Evolutionary conservation across 2,888 invertebrate species (phyloP), one percentile per base, ranked within the genome.

Genomic region (Endomychus coccineus): DNA sequence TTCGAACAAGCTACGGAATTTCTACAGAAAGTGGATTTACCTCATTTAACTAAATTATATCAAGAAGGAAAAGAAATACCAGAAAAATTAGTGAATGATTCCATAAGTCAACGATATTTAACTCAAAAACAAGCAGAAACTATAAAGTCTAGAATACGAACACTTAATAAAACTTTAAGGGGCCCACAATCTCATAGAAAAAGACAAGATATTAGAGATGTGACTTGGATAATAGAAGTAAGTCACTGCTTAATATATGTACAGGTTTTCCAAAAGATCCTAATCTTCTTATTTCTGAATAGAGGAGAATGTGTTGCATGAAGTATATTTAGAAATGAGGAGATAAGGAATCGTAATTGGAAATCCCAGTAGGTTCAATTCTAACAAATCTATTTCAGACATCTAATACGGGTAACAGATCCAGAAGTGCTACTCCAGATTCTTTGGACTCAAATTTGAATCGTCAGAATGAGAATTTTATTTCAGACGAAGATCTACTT

Each of bases 381-480:
- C n/a, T n/a, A 13, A 14, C 7, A 3, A 12, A 14, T 2, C 11
- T 15, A 4, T 69, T 70, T 9, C 65, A 80, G 78, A 77, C 80
- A 62, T 84, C 84, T 45, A 80, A 80, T 54, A 86, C 86, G 59
- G 86, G 84, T 50, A 85, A 85, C 50, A 69, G 86, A 63, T 86
- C 88, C 46, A 78, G 89, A 46, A 88, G 87, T 62, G 89, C 87
- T 46, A 89, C 89, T 36, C 89, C 89, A 16, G 89, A 89, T 70
- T 89, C 88, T 17, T 67, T 89, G 59, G 88, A 88, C 68, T 87
- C 87, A 30, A 25, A 6, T 3, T 52, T 51, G 15, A 55, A 52
- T 27, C 52, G 46, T 31, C 39, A 54, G 27, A 55, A 59, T 41
- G 61, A 59, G 38, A 61, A 61, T 37, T 49, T 61, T 34, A 58